Percentiles rank a stretch among this genome's conserved stretches.
phyloP scores from a whole-genome alignment of 1,140 invertebrate species.

The Hormaphis cornu region DNA sequence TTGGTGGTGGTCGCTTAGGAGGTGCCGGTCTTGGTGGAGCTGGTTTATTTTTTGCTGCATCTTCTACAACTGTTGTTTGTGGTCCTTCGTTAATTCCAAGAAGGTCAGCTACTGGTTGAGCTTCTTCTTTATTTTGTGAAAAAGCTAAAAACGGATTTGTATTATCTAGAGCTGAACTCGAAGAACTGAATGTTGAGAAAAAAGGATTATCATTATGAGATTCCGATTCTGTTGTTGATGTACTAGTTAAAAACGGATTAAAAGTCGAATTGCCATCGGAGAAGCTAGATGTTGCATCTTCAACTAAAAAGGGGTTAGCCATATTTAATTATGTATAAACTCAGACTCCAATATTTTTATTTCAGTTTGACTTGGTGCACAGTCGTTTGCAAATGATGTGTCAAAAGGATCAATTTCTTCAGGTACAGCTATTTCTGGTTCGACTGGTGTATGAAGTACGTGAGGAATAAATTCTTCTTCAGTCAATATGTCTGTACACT shows the following conservation, averaged over 20 bases:
- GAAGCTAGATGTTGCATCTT: neutral
- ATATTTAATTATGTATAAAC: slow-evolving; percentile 42
- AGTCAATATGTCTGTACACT: slow-evolving; percentile 35
- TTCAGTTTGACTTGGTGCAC: slow-evolving; percentile 62
- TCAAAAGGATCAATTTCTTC: slow-evolving; percentile 63
- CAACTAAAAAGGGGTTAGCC: slow-evolving; percentile 15
- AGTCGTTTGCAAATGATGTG: slow-evolving; percentile 63
- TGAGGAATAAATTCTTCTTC: slow-evolving; percentile 36
- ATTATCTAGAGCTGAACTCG: slow-evolving; percentile 24
- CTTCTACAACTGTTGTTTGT: neutral
- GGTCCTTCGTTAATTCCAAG: slow-evolving; percentile 7
- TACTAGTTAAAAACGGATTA: slow-evolving; percentile 64
- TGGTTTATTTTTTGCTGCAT: slow-evolving; percentile 37
- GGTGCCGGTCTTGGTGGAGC: slow-evolving; percentile 33
- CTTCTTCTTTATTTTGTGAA: neutral
- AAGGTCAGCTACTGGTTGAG: slow-evolving; percentile 7
- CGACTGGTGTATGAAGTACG: slow-evolving; percentile 38
- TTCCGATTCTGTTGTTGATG: slow-evolving; percentile 39
- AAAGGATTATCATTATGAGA: slow-evolving; percentile 51
- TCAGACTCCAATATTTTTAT: slow-evolving; percentile 63
- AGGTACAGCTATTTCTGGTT: slow-evolving; percentile 35
- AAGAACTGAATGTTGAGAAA: slow-evolving; percentile 39
- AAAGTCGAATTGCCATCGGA: slow-evolving; percentile 43
- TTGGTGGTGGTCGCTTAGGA: slow-evolving; percentile 44
- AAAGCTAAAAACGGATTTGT: slow-evolving; percentile 49